A percentile compares a stretch with the other conserved stretches of the same genome.
Evolutionary conservation across 1,140 invertebrate genomes (phyloP).

Genomic region (Sinella curviseta): DNA sequence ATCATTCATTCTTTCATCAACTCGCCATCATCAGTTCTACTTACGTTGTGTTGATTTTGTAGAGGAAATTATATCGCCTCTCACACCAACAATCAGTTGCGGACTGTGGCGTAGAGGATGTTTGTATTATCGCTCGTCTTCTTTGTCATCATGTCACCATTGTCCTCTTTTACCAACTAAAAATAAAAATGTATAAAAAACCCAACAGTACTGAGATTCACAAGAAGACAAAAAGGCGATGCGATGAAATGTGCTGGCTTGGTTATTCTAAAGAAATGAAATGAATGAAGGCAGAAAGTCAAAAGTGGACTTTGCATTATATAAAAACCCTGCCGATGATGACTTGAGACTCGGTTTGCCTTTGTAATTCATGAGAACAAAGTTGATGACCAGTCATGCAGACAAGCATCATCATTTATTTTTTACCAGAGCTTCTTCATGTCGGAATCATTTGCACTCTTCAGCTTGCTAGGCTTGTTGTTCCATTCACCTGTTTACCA

Average conservation of each 20-base stretch:
- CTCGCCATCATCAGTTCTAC: not conserved
- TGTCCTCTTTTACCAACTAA: not conserved
- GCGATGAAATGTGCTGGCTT: too few species aligned
- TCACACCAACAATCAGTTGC: constrained; percentile 10
- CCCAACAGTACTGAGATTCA: too few species aligned
- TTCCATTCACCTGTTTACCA: too few species aligned
- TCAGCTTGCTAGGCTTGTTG: too few species aligned
- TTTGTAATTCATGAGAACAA: not conserved
- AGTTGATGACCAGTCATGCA: constrained; percentile 21
- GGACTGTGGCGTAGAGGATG: not conserved
- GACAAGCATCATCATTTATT: not conserved
- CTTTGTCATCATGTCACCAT: not conserved
- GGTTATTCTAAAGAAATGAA: too few species aligned
- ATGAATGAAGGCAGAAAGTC: too few species aligned
- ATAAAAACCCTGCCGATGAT: not conserved
- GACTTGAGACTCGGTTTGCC: not conserved
- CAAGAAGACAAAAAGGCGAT: too few species aligned
- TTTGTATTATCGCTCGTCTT: not conserved
- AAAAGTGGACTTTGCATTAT: not conserved
- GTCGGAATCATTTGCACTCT: not conserved
- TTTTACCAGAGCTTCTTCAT: too few species aligned
- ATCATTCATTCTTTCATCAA: constrained; percentile 8
- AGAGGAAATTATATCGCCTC: too few species aligned
- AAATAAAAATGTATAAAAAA: not conserved
- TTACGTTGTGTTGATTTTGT: too few species aligned